Base-by-base conservation (phyloP, 2,888 invertebrate genomes). In the Nudaria mundana region DNA sequence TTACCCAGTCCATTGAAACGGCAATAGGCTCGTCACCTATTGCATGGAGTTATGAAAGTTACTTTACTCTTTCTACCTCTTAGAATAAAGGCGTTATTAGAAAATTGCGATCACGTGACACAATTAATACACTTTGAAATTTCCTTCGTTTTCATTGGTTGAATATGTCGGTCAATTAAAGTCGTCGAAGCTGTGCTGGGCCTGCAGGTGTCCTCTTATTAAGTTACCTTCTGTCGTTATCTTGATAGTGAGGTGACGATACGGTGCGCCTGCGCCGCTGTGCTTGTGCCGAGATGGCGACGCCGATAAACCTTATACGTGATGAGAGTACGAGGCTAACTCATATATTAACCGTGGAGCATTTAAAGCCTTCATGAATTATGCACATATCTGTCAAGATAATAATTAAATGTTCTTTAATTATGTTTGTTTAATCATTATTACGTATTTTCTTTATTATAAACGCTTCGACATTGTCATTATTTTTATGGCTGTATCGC, bases 361-460 rank as follows among this genome's bases (percentile, higher is more conserved):
- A 20, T 30, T 15, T 24, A 11, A 29, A 40, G 18, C 12, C 24
- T 18, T 6, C 23, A 16, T 25, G 8, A 40, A 34, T 53, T 44
- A n/a, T n/a, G n/a, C n/a, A n/a, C n/a, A n/a, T n/a, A n/a, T 44
- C 37, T 20, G 20, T 20, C n/a, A 24, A 24, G 1, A 11, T 11
- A 24, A 32, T 43, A 36, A 36, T 56, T 49, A 31, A 33, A 30
- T 13, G 28, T 47, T 44, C 36, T 24, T 37, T 41, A 26, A 33
- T 22, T 32, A 11, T 44, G 34, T 50, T 52, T 37, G 30, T 42
- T 52, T 46, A 33, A 16, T 25, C 37, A 30, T 31, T 39, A 35
- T 43, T 25, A n/a, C 25, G 28, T 44, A 25, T 35, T 23, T 35
- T 41, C 41, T 44, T 48, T 30, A 30, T 29, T 15, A 20, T 20